Percentiles rank a stretch among this genome's conserved stretches.
These are phyloP conservation scores for Lordiphosa fenestrarum DNA, from an alignment of 2,888 invertebrate species.

Conservation along the genomic window DNA sequence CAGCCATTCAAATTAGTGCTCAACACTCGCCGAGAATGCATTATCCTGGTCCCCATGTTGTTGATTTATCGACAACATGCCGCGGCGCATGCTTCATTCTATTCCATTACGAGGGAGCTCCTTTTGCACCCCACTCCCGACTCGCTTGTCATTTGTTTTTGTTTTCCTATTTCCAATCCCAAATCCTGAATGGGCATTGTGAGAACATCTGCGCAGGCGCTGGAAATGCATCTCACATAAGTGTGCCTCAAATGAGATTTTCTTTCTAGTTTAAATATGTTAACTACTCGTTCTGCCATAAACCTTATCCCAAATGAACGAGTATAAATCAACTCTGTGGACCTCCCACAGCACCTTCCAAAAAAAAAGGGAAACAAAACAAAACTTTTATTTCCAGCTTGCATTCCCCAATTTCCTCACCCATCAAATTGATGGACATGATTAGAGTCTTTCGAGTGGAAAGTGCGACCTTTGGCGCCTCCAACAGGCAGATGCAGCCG, in stretches of 20 bases:
- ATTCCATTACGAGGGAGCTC: constrained; percentile 32
- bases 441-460: constrained; percentile 62
- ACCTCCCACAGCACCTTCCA: constrained; percentile 28
- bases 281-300: background rate
- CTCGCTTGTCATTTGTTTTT: constrained; percentile 45
- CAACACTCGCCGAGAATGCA: constrained; percentile 52
- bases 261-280: too few species aligned
- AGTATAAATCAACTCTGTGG: constrained; percentile 12
- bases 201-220: constrained; percentile 61
- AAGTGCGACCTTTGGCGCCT: constrained; percentile 72
- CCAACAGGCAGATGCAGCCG: constrained; percentile 58
- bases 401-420: constrained; percentile 33
- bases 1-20: constrained; percentile 61
- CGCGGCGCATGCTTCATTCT: constrained; percentile 36
- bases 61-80: constrained; percentile 60
- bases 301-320: constrained; percentile 5
- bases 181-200: constrained; percentile 33
- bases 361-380: constrained; percentile 2
- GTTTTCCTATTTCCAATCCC: constrained; percentile 27
- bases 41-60: constrained; percentile 45
- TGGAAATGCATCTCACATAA: constrained; percentile 8
- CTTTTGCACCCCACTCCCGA: constrained; percentile 28
- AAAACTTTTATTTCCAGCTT: constrained; percentile 15
- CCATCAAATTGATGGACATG: constrained; percentile 74
- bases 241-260: background rate